phyloP scores from a whole-genome alignment of 1,140 invertebrate genomes.

The Macrosteles quadrilineatus region DNA sequence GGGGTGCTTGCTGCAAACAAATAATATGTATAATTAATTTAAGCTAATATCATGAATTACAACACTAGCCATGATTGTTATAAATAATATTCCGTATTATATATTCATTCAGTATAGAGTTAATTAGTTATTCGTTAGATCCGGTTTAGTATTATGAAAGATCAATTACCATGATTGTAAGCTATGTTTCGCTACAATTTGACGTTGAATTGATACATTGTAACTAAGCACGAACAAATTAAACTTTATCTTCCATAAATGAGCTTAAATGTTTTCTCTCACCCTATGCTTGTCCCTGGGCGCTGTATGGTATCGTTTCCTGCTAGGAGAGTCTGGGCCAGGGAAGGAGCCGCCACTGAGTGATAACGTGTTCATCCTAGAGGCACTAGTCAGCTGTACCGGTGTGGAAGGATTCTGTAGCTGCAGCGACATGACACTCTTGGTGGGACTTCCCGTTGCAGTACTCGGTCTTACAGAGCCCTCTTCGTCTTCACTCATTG shows the following conservation, averaged over 20 bases:
- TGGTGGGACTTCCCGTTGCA: slow-evolving; percentile 2
- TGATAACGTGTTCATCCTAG: slow-evolving; percentile 34
- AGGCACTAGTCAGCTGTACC: neutral
- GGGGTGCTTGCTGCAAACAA: slow-evolving; percentile 55
- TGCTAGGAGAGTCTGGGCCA: slow-evolving; percentile 46
- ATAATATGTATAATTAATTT: slow-evolving; percentile 10
- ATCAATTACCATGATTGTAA: too few species aligned
- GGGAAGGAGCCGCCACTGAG: slow-evolving; percentile 41
- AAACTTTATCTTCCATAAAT: too few species aligned
- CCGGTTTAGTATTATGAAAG: too few species aligned
- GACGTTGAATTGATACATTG: too few species aligned
- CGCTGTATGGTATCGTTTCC: slow-evolving; percentile 61
- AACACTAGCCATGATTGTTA: neutral
- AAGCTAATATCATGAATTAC: neutral
- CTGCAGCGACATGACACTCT: slow-evolving; percentile 18
- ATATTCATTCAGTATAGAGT: too few species aligned
- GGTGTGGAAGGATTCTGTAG: neutral
- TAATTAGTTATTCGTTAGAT: too few species aligned
- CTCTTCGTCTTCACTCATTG: slow-evolving; percentile 7
- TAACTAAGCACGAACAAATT: too few species aligned
- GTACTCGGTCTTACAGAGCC: neutral
- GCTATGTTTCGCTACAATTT: too few species aligned
- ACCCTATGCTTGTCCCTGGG: slow-evolving; percentile 62
- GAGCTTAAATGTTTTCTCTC: too few species aligned
- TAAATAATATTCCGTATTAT: too few species aligned